A percentile compares a stretch with the other conserved stretches of the same genome.
These are phyloP conservation scores for Hylaea fasciaria DNA, from an alignment of 2,888 invertebrate species.

Conservation along the genomic window DNA sequence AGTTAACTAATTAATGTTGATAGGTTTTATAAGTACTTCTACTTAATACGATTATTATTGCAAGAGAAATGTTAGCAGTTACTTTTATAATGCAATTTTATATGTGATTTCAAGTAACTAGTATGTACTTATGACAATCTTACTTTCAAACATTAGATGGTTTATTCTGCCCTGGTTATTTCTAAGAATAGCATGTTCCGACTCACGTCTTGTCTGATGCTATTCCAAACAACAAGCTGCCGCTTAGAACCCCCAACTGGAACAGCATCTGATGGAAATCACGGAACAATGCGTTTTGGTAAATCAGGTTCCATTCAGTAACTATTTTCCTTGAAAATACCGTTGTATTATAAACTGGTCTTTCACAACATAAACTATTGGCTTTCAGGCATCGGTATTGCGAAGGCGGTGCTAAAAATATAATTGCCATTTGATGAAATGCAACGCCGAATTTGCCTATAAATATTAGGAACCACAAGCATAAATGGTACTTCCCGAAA, in stretches of 20 bases:
- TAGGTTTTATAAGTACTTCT: too few relatives aligned
- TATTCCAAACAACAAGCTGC: slow-evolving; percentile 89
- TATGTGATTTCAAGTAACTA: too few relatives aligned
- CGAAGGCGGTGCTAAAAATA: slow-evolving; percentile 78
- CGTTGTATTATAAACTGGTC: slow-evolving; percentile 85
- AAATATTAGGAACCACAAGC: slow-evolving; percentile 71
- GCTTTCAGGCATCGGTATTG: slow-evolving; percentile 45
- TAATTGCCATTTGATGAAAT: slow-evolving; percentile 80
- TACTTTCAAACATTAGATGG: too few relatives aligned
- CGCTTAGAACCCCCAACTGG: slow-evolving; percentile 89
- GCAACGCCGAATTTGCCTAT: slow-evolving; percentile 79
- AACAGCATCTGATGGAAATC: slow-evolving; percentile 89
- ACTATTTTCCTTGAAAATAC: slow-evolving; percentile 88
- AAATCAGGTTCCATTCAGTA: slow-evolving; percentile 90
- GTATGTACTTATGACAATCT: too few relatives aligned
- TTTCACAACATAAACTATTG: slow-evolving; percentile 74
- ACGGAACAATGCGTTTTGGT: slow-evolving; percentile 86
- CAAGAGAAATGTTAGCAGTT: too few relatives aligned
- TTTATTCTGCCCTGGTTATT: background rate
- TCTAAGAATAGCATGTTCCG: slow-evolving; percentile 44
- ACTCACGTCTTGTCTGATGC: slow-evolving; percentile 89
- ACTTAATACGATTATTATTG: too few relatives aligned
- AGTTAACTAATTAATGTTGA: background rate
- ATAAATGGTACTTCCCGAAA: slow-evolving; percentile 81
- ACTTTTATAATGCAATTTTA: too few relatives aligned